Evolutionary conservation across 2,113 vertebrate species (phyloP).

Genomic region (Gavia stellata): DNA sequence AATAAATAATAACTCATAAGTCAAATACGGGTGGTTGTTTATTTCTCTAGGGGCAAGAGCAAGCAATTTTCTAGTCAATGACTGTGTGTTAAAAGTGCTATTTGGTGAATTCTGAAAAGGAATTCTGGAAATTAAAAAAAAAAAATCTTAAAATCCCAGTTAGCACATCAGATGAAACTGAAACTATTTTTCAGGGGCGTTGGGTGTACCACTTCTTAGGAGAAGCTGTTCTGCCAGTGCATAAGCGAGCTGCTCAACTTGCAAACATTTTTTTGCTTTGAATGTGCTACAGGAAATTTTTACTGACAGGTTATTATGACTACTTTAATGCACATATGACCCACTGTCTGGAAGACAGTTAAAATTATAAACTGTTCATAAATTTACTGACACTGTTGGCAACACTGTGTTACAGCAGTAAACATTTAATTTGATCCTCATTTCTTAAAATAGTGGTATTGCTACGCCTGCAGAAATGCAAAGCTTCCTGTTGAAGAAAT

Average conservation of each 20-base stretch:
- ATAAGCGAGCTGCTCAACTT: not conserved
- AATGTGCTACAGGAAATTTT: slow-evolving; percentile 58
- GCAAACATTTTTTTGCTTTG: slow-evolving; percentile 34
- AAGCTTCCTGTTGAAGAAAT: slow-evolving; percentile 16
- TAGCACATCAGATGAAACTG: not conserved
- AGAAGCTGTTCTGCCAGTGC: slow-evolving; percentile 1
- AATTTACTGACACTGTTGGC: slow-evolving; percentile 53
- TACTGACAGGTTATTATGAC: slow-evolving; percentile 69
- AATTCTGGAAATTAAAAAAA: not conserved
- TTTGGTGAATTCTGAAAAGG: not conserved
- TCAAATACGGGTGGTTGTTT: not conserved
- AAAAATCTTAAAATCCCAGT: not conserved
- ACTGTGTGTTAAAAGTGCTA: not conserved
- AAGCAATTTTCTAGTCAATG: not conserved
- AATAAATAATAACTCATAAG: not conserved
- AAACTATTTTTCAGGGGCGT: not conserved
- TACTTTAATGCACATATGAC: slow-evolving; percentile 56
- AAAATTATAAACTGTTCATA: slow-evolving; percentile 65
- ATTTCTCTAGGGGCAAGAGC: not conserved
- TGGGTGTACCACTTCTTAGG: not conserved
- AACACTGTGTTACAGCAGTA: not conserved
- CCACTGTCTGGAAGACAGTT: slow-evolving; percentile 58
- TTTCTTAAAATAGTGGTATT: slow-evolving; percentile 57
- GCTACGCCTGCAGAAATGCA: not conserved
- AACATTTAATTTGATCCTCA: slow-evolving; percentile 70